Conservation (phyloP, 2,888 invertebrate species). For the Scaptomyza caliginosa region DNA sequence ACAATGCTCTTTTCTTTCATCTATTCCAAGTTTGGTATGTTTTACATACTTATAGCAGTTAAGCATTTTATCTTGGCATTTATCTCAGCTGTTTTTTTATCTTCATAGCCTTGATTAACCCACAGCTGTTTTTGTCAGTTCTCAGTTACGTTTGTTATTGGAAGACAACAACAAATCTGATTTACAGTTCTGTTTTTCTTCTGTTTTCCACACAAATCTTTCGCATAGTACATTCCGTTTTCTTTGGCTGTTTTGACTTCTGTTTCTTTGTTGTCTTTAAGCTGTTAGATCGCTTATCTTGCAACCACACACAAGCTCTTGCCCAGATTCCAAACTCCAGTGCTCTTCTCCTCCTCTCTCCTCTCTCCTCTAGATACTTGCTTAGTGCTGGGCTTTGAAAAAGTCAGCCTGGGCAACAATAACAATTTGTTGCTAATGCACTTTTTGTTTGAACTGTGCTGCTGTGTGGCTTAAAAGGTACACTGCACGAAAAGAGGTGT, state of each 20-base stretch:
- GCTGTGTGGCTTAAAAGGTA: conserved; percentile 5
- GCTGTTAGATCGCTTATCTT: conserved; percentile 47
- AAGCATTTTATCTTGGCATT: not conserved
- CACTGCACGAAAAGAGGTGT: not conserved
- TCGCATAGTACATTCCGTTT: not conserved
- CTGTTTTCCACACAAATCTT: not conserved
- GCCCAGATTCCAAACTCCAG: not conserved
- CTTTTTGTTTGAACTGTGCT: conserved; percentile 50
- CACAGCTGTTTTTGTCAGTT: not conserved
- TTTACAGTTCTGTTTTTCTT: conserved; percentile 17
- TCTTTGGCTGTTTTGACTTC: conserved; percentile 1
- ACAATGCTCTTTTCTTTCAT: not conserved
- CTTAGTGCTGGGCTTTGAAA: conserved; percentile 35
- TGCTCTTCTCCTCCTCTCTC: not conserved
- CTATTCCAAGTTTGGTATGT: not conserved
- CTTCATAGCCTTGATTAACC: not conserved
- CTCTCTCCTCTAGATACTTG: conserved; percentile 16
- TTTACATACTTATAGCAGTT: not conserved
- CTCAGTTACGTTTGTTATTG: not conserved
- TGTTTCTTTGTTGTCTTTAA: conserved; percentile 15
- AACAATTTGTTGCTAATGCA: conserved; percentile 77
- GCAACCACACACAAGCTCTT: not conserved
- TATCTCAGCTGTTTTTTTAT: not conserved
- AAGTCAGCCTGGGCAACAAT: conserved; percentile 59
- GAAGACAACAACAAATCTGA: conserved; percentile 42